Base-by-base conservation (phyloP, 2,113 vertebrate genomes). In the Pomatorhinus ruficollis region DNA sequence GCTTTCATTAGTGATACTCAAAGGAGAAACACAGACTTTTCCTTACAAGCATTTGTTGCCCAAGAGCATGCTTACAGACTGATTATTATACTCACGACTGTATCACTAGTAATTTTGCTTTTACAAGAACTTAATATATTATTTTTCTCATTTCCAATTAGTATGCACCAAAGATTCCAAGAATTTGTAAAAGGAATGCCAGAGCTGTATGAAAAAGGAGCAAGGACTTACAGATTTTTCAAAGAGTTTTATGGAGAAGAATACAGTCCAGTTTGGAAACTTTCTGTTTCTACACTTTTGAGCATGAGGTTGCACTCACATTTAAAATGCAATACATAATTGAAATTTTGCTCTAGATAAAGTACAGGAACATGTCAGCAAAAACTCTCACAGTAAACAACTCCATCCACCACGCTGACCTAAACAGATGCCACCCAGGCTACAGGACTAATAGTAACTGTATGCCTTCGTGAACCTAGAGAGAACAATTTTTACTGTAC, bases 321-420 rank as follows among this genome's bases (percentile, higher is more conserved):
- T 69, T 77, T 45, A 80, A 83, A 82, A 66, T 54, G 20, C 33
- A 86, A 81, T 27, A 65, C 5, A 11, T 60, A 87, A 95, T 4
- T 91, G 57, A 87, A 89, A 54, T 54, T 75, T 1, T 77, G 40
- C 61, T 83, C 53, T 22, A 53, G 50, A 66, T 74, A 50, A 95
- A 64, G 59, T 61, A 78, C 39, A 87, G 40, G 17, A 95, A 87
- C 35, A 45, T n/a, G 50, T 54, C 78, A 88, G 39, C 44, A 94
- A 52, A 95, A 96, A 78, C 17, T 83, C 25, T 47, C 56, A 78
- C 12, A 69, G 40, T 40, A 83, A 95, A 90, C 31, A 86, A 61
- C 11, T 44, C 12, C 11, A 80, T 33, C 30, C 27, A 72, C 42
- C 50, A 47, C 0, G 0, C 23, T 35, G 56, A 77, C 47, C 56